phyloP scores from a whole-genome alignment of 2,113 vertebrate species.

The Panurus biarmicus region DNA sequence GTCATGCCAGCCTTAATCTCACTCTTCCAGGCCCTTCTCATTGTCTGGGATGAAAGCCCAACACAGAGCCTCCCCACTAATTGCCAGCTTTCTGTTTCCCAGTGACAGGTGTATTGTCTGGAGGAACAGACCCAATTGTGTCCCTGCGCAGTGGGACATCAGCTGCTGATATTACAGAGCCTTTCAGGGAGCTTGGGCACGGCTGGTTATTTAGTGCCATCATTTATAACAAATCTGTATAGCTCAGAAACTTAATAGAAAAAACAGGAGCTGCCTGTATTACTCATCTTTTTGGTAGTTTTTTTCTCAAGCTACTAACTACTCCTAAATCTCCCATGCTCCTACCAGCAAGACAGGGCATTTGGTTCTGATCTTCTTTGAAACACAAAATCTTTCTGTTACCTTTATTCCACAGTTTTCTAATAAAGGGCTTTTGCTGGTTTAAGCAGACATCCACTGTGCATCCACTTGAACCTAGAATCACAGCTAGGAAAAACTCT shows the following conservation, averaged over 20 bases:
- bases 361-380: neutral
- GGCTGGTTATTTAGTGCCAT: slow-evolving; percentile 26
- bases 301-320: neutral
- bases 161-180: slow-evolving; percentile 40
- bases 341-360: neutral
- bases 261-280: neutral
- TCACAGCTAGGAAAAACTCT: neutral
- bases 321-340: slow-evolving; percentile 2
- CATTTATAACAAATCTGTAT: neutral
- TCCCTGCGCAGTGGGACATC: slow-evolving; percentile 52
- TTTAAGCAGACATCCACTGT: neutral
- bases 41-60: slow-evolving; percentile 62
- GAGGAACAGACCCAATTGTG: slow-evolving; percentile 73
- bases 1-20: slow-evolving; percentile 69
- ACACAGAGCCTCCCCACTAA: slow-evolving; percentile 64
- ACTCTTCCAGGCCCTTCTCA: slow-evolving; percentile 74
- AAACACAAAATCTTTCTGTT: neutral
- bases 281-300: neutral
- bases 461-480: neutral
- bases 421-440: neutral
- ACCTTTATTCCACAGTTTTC: neutral
- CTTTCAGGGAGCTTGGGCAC: neutral
- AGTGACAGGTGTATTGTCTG: slow-evolving; percentile 70
- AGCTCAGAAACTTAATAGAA: slow-evolving; percentile 38
- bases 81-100: slow-evolving; percentile 63